Evolutionary conservation across 2,113 vertebrate species (phyloP), one percentile per base, ranked within the genome.

Genomic region (Podiceps cristatus): DNA sequence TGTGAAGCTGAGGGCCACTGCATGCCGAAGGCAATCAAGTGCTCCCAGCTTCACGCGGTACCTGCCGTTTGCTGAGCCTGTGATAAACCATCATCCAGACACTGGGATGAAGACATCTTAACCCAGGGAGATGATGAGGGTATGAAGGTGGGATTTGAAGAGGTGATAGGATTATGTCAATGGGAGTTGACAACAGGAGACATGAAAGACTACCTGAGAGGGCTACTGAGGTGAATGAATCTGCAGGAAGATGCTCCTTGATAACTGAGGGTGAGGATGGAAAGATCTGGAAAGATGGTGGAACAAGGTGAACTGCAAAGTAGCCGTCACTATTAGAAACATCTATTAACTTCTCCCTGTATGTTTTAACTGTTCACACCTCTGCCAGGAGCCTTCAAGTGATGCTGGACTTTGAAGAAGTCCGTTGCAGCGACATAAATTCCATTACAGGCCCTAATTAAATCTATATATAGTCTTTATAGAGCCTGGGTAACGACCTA

Each of bases 371-470:
- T 89, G 33, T 25, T 67, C 49, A 33, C 5, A 1, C 44, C 62
- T 95, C 89, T 66, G 83, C 64, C 88, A 94, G 52, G n/a, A 78
- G 58, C 62, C 87, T 94, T 93, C 42, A 56, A 60, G 79, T 15
- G 37, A 13, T 44, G 58, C 47, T 88, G 90, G 80, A 75, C 93
- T 92, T 94, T 20, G 42, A 75, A 29, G 49, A 93, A 93, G 31
- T 11, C 69, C 63, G 22, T 33, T 33, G 45, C 83, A 72, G 40
- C 76, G 88, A 72, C 73, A 91, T 40, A 42, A 93, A 92, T 91
- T 82, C 52, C 83, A 86, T 94, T 69, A 63, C 28, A 79, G 27
- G 27, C 49, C 93, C 97, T 93, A 97, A 97, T 97, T 97, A 97
- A 97, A 95, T 96, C 86, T 94, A 94, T 91, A 85, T 91, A 71